Evolutionary conservation across 1,140 invertebrate species (phyloP), one percentile per base, ranked within the genome.

Genomic region (Triops cancriformis): DNA sequence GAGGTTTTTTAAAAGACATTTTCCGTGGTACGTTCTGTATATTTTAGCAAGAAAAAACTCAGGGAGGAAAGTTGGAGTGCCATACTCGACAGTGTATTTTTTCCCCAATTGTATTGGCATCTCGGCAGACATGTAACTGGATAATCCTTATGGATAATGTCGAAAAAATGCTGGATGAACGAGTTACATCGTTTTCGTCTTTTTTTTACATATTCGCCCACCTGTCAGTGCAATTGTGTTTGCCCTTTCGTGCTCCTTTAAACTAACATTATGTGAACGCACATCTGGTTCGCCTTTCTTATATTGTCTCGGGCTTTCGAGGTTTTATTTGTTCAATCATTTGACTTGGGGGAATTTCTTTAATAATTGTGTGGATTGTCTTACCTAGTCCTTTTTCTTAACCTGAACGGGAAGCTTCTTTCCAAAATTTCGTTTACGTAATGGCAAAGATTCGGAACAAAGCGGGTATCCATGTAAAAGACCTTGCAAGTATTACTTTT

Each of bases 181-280:
- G 14, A 64, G 9, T 64, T 64, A 3, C 6, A 23, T 45, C 14
- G 51, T 64, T 64, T 18, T 23, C 23, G 9, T 37, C 2, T 7
- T 37, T 10, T 23, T 23, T 6, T 18, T 9, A n/a, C 14, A 64
- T 9, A 18, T 64, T 64, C 51, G 23, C 51, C 51, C 51, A 64
- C 51, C 51, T 64, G 51, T 64, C 51, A 64, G 51, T 64, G 51
- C 51, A 64, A 64, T 64, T 64, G 51, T 23, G 51, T 64, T n/a
- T 1, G 10, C 23, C 23, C 23, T 64, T 23, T n/a, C 18, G 6
- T 23, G 51, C 51, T n/a, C 14, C 18, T 64, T 23, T 23, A n/a
- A 64, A 64, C 51, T 23, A 64, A n/a, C 23, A 64, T 18, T 14
- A 64, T 10, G 23, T 23, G 18, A 18, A 64, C 23, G 51, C 51